phyloP scores from a whole-genome alignment of 2,797 vertebrate species.

The Epinephelus coioides region DNA sequence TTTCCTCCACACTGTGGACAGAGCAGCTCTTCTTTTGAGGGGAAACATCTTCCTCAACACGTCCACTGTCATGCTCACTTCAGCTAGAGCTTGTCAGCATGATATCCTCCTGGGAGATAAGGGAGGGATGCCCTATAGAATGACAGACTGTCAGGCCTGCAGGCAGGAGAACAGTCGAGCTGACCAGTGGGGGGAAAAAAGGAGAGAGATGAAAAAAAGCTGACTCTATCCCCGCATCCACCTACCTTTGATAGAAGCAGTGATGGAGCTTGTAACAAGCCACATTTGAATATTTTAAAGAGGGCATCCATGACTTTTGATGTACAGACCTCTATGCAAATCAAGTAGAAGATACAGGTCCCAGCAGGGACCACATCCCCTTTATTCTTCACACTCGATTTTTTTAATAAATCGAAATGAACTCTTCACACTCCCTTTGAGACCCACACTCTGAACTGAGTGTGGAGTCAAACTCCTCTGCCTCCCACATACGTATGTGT shows the following conservation, averaged over 20 bases:
- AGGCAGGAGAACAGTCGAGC: slow-evolving; percentile 63
- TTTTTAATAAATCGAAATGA: slow-evolving; percentile 90
- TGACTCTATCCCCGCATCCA: slow-evolving; percentile 31
- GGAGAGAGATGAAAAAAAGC: slow-evolving; percentile 23
- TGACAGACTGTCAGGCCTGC: slow-evolving; percentile 60
- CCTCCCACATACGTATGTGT: slow-evolving; percentile 40
- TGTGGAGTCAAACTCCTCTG: slow-evolving; percentile 81
- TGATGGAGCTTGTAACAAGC: slow-evolving; percentile 91
- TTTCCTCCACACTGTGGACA: slow-evolving; percentile 49
- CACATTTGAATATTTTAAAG: slow-evolving; percentile 96
- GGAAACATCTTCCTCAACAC: slow-evolving; percentile 75
- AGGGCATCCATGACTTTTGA: slow-evolving; percentile 94
- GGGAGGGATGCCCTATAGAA: slow-evolving; percentile 64
- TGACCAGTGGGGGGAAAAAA: slow-evolving; percentile 57
- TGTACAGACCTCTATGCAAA: slow-evolving; percentile 97
- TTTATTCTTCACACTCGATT: slow-evolving; percentile 89
- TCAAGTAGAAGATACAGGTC: slow-evolving; percentile 89
- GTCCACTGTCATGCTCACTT: slow-evolving; percentile 72
- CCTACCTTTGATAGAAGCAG: slow-evolving; percentile 92
- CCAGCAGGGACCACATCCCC: slow-evolving; percentile 86
- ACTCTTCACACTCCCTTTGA: slow-evolving; percentile 95
- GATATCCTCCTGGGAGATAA: slow-evolving; percentile 74
- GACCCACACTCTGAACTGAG: slow-evolving; percentile 82
- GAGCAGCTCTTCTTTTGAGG: slow-evolving; percentile 46
- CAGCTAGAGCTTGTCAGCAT: slow-evolving; percentile 73